Conservation (phyloP, 2,113 vertebrate genomes). For the Craseonycteris thonglongyai region DNA sequence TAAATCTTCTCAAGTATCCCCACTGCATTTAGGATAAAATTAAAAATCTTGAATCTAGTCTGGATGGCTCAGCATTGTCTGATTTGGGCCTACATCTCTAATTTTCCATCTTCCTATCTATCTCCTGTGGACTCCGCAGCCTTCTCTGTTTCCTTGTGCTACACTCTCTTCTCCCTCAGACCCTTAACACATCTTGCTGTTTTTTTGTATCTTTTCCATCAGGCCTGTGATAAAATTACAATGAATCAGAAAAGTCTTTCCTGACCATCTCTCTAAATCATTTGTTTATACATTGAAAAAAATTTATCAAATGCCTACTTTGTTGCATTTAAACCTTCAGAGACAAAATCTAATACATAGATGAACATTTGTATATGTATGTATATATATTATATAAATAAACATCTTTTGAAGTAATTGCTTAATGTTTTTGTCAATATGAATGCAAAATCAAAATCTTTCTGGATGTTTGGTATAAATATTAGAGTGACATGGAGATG, state of each 20-base stretch:
- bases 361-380: neutral
- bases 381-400: neutral
- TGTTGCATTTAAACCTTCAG: neutral
- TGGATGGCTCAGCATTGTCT: neutral
- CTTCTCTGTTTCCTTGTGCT: neutral
- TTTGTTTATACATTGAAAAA: neutral
- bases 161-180: neutral
- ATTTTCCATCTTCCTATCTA: neutral
- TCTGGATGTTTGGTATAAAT: neutral
- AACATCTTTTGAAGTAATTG: neutral
- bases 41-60: neutral
- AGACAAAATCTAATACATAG: neutral
- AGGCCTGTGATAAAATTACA: neutral
- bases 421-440: neutral
- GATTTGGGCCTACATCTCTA: neutral
- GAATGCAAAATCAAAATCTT: neutral
- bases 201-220: neutral
- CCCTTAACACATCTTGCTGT: neutral
- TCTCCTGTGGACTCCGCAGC: neutral
- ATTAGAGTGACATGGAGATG: neutral
- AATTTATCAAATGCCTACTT: neutral
- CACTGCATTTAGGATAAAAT: neutral
- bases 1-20: neutral
- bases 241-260: neutral
- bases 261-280: neutral